A percentile compares a stretch with the other conserved stretches of the same genome.
Evolutionary conservation across 2,888 invertebrate species (phyloP).

Genomic region (Ichneumoninae sp.): DNA sequence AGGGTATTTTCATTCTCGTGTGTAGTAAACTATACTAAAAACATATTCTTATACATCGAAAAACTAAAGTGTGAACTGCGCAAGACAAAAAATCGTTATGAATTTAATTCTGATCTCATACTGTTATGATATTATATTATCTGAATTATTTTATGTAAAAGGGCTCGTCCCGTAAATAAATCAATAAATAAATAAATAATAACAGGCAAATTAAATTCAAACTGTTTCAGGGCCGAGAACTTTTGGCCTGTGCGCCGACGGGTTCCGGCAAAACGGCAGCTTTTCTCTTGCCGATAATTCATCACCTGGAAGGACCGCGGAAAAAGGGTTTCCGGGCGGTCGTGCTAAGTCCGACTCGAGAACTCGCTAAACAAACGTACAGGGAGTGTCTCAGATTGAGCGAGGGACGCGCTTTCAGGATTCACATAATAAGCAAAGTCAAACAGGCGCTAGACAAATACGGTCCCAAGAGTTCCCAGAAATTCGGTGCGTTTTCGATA

Average conservation of each 20-base stretch:
- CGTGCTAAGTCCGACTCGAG: conserved; percentile 96
- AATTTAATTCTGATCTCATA: no score
- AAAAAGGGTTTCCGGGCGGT: conserved; percentile 93
- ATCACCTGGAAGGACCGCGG: conserved; percentile 89
- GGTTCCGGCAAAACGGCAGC: conserved; percentile 99
- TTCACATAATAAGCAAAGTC: conserved; percentile 92
- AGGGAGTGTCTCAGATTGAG: conserved; percentile 91
- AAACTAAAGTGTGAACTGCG: no score
- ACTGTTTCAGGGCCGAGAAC: conserved; percentile 88
- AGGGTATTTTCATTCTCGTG: no score
- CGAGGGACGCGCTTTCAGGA: conserved; percentile 89
- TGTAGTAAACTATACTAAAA: no score
- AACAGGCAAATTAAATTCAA: conserved; percentile 37
- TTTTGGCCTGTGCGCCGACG: conserved; percentile 98
- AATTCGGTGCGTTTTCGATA: conserved; percentile 87
- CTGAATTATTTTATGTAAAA: no score
- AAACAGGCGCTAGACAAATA: conserved; percentile 90
- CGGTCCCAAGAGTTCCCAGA: conserved; percentile 89
- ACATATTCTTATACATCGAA: no score
- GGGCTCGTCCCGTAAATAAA: no score
- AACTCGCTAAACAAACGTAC: conserved; percentile 96
- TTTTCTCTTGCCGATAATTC: conserved; percentile 95
- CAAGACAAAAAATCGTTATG: no score
- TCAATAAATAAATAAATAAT: neutral
- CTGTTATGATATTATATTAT: no score